Conservation (phyloP, 2,113 vertebrate species). For the Sterna hirundo region DNA sequence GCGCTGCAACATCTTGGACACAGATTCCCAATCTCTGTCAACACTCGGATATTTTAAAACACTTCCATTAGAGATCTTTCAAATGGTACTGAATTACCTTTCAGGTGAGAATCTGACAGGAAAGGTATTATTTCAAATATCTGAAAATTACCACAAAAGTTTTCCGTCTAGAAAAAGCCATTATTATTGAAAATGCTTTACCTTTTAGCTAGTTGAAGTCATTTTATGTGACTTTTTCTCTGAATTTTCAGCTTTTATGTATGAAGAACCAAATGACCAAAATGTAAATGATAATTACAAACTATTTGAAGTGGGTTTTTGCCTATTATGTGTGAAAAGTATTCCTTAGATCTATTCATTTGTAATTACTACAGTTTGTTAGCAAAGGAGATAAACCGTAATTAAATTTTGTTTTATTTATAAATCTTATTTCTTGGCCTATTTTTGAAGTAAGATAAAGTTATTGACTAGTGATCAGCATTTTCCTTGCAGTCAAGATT, state of each 20-base stretch:
- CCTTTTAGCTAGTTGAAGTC: background rate
- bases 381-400: background rate
- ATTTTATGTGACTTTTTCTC: background rate
- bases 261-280: background rate
- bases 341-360: background rate
- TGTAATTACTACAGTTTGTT: background rate
- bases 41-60: conserved; percentile 71
- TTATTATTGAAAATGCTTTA: background rate
- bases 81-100: conserved; percentile 82
- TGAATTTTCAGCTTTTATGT: background rate
- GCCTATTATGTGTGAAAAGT: background rate
- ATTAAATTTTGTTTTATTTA: background rate
- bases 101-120: conserved; percentile 67
- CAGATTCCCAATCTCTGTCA: conserved; percentile 49
- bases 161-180: background rate
- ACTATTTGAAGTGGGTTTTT: background rate
- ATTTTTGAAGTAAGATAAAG: background rate
- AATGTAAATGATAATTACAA: background rate
- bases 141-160: background rate
- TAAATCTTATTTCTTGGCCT: background rate
- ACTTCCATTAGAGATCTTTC: conserved; percentile 85
- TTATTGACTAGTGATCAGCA: background rate
- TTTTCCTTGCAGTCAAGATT: background rate
- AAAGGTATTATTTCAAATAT: background rate
- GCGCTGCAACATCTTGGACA: background rate